Evolutionary conservation across 2,888 invertebrate species (phyloP).

Genomic region (Erannis defoliaria): DNA sequence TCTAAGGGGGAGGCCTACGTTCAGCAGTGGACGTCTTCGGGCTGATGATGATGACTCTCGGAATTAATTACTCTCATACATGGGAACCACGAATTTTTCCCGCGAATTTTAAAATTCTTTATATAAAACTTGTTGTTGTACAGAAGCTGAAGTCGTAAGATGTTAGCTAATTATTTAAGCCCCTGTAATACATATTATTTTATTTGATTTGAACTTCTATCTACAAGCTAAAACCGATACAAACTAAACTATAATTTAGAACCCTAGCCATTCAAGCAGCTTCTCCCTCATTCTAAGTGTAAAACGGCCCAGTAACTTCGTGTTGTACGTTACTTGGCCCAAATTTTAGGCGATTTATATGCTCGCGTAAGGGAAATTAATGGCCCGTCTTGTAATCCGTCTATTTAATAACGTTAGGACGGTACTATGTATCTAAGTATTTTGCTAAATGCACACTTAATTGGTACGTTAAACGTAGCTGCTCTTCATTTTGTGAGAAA

Average conservation of each 20-base stretch:
- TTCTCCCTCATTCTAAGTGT: slow-evolving; percentile 6
- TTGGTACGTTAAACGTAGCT: slow-evolving; percentile 10
- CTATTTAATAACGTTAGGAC: slow-evolving; percentile 31
- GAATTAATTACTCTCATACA: too few relatives aligned
- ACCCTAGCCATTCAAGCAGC: neutral
- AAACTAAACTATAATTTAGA: neutral
- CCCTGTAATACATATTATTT: too few relatives aligned
- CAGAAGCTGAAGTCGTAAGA: too few relatives aligned
- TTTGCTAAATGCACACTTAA: slow-evolving; percentile 14
- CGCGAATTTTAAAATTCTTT: too few relatives aligned
- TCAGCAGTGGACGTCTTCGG: too few relatives aligned
- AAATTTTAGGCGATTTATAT: slow-evolving; percentile 32
- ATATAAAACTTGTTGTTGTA: too few relatives aligned
- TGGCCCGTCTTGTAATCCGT: slow-evolving; percentile 34
- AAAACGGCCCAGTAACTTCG: slow-evolving; percentile 24
- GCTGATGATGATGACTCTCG: too few relatives aligned
- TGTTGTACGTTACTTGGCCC: slow-evolving; percentile 18
- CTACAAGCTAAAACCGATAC: too few relatives aligned
- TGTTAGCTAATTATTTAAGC: too few relatives aligned
- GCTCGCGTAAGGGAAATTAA: slow-evolving; percentile 35
- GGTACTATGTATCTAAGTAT: slow-evolving; percentile 20
- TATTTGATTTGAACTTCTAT: neutral
- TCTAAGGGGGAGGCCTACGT: too few relatives aligned
- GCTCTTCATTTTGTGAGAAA: slow-evolving; percentile 2
- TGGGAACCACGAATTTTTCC: too few relatives aligned